Percentiles rank a stretch among this genome's conserved stretches.
Conservation (phyloP, 2,113 vertebrate genomes). For the Podocnemis expansa region DNA sequence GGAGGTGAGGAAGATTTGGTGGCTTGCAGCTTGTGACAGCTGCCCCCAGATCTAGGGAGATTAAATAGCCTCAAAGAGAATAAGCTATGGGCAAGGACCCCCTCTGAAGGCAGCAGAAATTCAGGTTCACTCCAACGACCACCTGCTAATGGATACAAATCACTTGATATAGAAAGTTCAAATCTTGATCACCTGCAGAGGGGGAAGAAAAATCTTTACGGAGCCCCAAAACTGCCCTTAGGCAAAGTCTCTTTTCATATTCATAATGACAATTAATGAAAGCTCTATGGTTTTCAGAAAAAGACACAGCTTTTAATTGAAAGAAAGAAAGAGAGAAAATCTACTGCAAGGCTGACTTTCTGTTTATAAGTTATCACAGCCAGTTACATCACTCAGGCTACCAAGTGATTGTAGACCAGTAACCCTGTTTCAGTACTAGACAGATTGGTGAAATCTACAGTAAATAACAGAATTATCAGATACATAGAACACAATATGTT, state of each 20-base stretch:
- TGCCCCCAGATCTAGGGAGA: slow-evolving; percentile 56
- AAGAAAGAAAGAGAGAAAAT: neutral
- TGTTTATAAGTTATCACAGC: slow-evolving; percentile 64
- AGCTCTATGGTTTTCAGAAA: slow-evolving; percentile 58
- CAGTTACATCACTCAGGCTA: slow-evolving; percentile 28
- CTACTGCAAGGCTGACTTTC: slow-evolving; percentile 53
- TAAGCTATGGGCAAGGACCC: neutral
- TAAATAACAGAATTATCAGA: neutral
- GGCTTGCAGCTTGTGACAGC: slow-evolving; percentile 55
- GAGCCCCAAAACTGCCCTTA: slow-evolving; percentile 73
- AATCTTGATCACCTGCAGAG: slow-evolving; percentile 70
- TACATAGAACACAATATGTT: neutral
- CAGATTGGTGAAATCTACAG: neutral
- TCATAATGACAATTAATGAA: slow-evolving; percentile 77
- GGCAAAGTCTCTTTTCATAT: slow-evolving; percentile 79
- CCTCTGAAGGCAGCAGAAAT: slow-evolving; percentile 45
- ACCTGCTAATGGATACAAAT: slow-evolving; percentile 50
- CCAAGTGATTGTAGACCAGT: neutral
- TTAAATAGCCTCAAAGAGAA: slow-evolving; percentile 60
- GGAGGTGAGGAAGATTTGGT: neutral
- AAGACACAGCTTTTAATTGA: slow-evolving; percentile 51
- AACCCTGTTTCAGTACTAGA: neutral
- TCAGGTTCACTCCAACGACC: slow-evolving; percentile 25
- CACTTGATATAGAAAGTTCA: slow-evolving; percentile 68
- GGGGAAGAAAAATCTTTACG: slow-evolving; percentile 56